Percentiles rank a stretch among this genome's conserved stretches.
These are phyloP conservation scores for Gorsachius goisagi DNA, from an alignment of 2,113 vertebrate species.

Conservation along the genomic window DNA sequence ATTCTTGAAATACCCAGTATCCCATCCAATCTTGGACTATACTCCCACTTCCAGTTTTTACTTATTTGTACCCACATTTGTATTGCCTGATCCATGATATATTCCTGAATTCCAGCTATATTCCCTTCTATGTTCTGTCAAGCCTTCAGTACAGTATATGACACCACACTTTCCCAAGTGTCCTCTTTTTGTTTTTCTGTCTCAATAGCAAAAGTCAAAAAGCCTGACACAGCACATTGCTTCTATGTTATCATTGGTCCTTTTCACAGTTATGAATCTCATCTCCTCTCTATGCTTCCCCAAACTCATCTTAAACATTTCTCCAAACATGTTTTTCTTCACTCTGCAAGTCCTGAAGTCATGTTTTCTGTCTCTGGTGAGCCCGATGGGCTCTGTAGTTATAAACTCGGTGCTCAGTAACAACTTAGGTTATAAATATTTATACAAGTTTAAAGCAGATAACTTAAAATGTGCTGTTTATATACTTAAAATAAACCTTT, in stretches of 20 bases:
- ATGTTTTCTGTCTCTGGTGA: not conserved
- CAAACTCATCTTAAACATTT: not conserved
- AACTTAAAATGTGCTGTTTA: not conserved
- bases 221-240: rapidly evolving
- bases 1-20: not conserved
- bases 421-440: not conserved
- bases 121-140: not conserved
- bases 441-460: not conserved
- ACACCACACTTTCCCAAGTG: not conserved
- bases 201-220: not conserved
- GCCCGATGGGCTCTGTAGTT: not conserved
- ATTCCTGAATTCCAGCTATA: not conserved
- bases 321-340: not conserved
- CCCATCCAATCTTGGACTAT: not conserved
- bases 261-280: not conserved
- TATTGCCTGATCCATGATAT: not conserved
- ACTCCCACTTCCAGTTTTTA: not conserved
- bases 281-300: not conserved
- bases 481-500: rapidly evolving
- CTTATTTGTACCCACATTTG: not conserved
- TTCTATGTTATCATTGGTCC: not conserved
- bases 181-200: not conserved
- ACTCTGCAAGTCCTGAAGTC: not conserved
- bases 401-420: not conserved
- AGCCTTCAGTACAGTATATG: not conserved